phyloP scores from a whole-genome alignment of 2,113 vertebrate species.

The Motacilla alba region DNA sequence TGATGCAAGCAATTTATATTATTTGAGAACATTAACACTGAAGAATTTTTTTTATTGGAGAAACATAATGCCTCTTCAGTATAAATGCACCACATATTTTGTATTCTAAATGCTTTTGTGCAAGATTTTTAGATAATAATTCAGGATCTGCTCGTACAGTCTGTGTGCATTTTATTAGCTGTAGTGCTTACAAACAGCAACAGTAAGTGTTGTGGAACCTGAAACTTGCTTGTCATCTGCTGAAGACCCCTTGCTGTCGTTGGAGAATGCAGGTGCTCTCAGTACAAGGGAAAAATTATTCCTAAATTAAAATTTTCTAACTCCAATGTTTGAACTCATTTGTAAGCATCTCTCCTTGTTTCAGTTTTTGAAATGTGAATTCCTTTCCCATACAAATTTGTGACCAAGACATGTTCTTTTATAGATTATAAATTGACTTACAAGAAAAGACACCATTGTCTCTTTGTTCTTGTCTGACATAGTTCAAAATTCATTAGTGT shows the following conservation, averaged over 20 bases:
- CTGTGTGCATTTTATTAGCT: not conserved
- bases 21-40: conserved; percentile 34
- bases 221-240: not conserved
- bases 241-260: not conserved
- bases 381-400: not conserved
- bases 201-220: not conserved
- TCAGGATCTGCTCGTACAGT: not conserved
- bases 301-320: not conserved
- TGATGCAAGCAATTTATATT: conserved; percentile 59
- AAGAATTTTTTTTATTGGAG: conserved; percentile 1
- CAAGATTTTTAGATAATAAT: not conserved
- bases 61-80: not conserved
- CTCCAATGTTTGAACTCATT: not conserved
- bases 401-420: not conserved
- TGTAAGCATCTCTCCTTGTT: not conserved
- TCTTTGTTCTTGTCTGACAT: not conserved
- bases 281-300: not conserved
- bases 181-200: not conserved
- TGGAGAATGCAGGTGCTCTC: not conserved
- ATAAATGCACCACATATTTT: not conserved
- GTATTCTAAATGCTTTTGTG: not conserved
- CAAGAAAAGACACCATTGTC: not conserved
- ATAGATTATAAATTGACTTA: conserved; percentile 5
- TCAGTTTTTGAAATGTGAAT: not conserved
- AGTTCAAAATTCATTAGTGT: conserved; percentile 28